Evolutionary conservation across 92 coral and sea anemone genomes (phyloP), one percentile per base, ranked within the genome.

Genomic region (Nematostella vectensis): DNA sequence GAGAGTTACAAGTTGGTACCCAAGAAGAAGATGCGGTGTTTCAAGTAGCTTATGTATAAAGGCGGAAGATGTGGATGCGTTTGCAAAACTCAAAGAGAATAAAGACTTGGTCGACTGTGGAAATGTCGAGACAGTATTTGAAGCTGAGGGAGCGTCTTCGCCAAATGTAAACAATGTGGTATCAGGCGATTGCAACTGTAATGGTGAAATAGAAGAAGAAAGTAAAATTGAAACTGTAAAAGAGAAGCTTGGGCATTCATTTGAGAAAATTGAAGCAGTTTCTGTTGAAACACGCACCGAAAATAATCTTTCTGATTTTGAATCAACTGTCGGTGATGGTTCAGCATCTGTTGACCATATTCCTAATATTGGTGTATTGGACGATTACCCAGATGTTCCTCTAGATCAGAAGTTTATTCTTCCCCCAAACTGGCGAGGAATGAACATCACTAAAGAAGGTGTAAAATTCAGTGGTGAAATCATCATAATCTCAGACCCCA

Each of bases 391-490:
- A 1, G 27, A 23, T 12, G 55, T 50, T 9, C 71, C 71, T 15
- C 4, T 27, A 1, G 25, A 39, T 9, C 3, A 44, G 11, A 50
- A 27, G 12, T 66, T 66, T 19, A 50, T 53, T 9, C 61, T 66
- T 1, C 55, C 72, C 0, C 13, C 55, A 27, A 47, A 66, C 31
- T 66, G 72, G 72, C 20, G 51, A 11, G 30, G 45, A 11, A 33
- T 10, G 1, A 45, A 66, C 12, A 16, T n/a, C 18, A 31, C 12
- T 0, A 30, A 59, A 4, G 54, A 44, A 42, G 72, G 72, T 10
- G 47, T 66, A 18, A 55, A 66, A 29, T 66, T 66, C 22, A 50
- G 47, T 9, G 63, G 63, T 18, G 31, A 54, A 4, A 48, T 66
- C 4, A 42, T 38, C 55, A 56, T 66, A 4, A 55, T 66, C 11